phyloP scores from a whole-genome alignment of 2,888 invertebrate species.

The Pristionchus arcanus region DNA sequence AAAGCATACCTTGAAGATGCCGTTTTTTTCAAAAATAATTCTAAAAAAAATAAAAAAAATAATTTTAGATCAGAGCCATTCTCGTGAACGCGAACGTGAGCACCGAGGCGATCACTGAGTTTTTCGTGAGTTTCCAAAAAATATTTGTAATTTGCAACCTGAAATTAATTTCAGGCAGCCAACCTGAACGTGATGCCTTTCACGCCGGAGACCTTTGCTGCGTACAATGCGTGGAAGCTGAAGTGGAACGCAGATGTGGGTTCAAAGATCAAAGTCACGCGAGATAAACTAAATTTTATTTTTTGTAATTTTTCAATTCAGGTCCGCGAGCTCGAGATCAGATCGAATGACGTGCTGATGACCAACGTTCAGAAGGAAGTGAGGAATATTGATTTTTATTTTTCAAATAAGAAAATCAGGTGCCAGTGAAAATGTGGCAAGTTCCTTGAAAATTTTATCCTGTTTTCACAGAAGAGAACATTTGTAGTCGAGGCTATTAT shows the following conservation, averaged over 20 bases:
- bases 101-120: not conserved
- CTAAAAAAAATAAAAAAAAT: too few species aligned
- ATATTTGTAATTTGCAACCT: not conserved
- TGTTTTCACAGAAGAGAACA: too few species aligned
- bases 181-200: not conserved
- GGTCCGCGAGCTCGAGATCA: not conserved
- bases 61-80: not conserved
- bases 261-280: not conserved
- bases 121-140: not conserved
- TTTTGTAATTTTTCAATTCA: not conserved
- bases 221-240: not conserved
- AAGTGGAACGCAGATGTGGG: not conserved
- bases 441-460: too few species aligned
- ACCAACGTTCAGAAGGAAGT: not conserved
- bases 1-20: too few species aligned
- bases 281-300: not conserved
- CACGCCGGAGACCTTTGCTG: not conserved
- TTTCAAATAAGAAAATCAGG: too few species aligned
- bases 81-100: not conserved
- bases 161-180: not conserved
- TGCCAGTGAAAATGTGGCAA: too few species aligned
- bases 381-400: not conserved
- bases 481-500: too few species aligned
- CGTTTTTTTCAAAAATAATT: not conserved
- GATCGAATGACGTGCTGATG: not conserved